Evolutionary conservation across 37 sponge, comb jelly and placozoan species (phyloP), one percentile per base, ranked within the genome.

Genomic region (Spongilla lacustris): DNA sequence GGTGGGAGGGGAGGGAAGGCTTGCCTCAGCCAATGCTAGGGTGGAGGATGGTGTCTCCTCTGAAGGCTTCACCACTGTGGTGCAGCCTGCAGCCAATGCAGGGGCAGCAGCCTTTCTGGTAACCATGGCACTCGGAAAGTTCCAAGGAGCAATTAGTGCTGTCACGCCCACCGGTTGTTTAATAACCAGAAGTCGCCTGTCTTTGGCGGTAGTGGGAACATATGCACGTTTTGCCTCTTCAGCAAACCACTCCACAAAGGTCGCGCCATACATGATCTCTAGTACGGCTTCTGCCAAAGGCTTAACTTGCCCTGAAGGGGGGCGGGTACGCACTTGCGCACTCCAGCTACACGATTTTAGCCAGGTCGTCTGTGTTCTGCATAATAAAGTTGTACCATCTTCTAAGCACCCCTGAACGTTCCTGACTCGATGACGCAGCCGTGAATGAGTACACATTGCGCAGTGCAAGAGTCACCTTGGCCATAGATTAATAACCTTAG

Each of bases 11-110:
- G 71, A 69, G 71, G 28, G 71, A 10, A 29, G 9, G 46, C 69
- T 19, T 37, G 93, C 96, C 87, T 98, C 90, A 30, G 97, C 99
- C 23, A 98, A 26, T 23, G 91, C 97, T 17, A 98, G 74, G 9
- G 99, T 93, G 4, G 82, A 77, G 25, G 96, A 92, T 8, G 99
- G 99, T 0, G 99, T 98, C 75, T 98, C 96, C 67, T 98, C 99
- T 6, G 97, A 94, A 17, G 99, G 99, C 73, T 96, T 96, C 28
- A 92, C 69, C 30, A 96, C 83, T 34, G 76, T 90, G 29, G 94
- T 76, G 73, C 99, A 98, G 27, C 99, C 99, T n/a, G 94, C 99
- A 36, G 99, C 99, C 41, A 98, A 76, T 19, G 97, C 99, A 4
- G 99, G 89, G 17, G 78, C 91, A n/a, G n/a, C n/a, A 4, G 92